Percentiles rank a stretch among this genome's conserved stretches.
Conservation (phyloP, 2,888 invertebrate genomes). For the Gastrophysa polygoni region DNA sequence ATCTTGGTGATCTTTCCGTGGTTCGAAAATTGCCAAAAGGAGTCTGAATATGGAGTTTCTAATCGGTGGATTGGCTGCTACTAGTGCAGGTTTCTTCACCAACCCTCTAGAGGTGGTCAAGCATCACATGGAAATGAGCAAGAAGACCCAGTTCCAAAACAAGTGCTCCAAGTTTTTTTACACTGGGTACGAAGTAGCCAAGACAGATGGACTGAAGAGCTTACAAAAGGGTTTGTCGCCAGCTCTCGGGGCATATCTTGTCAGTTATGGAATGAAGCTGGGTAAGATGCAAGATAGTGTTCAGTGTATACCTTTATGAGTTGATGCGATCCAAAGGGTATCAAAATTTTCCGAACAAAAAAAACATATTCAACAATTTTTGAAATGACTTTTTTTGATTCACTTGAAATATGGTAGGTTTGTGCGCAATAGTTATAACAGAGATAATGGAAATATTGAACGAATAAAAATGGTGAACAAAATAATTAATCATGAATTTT, state of each 20-base stretch:
- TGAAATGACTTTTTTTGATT: too few species aligned
- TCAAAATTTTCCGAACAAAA: too few species aligned
- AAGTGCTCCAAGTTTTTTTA: conserved; percentile 29
- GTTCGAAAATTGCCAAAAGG: too few species aligned
- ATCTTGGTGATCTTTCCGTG: too few species aligned
- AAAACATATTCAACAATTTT: too few species aligned
- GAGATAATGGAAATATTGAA: too few species aligned
- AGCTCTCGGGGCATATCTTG: conserved; percentile 36
- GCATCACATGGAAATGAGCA: conserved; percentile 39
- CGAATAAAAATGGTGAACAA: too few species aligned
- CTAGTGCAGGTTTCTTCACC: conserved; percentile 37
- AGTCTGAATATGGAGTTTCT: conserved; percentile 32
- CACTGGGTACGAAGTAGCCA: conserved; percentile 31
- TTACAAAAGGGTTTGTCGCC: conserved; percentile 38
- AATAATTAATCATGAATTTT: too few species aligned
- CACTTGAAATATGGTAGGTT: too few species aligned
- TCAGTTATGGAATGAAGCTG: conserved; percentile 37
- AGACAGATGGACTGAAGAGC: conserved; percentile 32
- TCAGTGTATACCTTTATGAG: too few species aligned
- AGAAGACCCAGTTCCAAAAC: conserved; percentile 32
- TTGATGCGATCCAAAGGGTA: too few species aligned
- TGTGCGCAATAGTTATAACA: too few species aligned
- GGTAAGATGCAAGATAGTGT: conserved; percentile 25
- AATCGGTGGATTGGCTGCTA: conserved; percentile 38
- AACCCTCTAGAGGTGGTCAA: conserved; percentile 39